Evolutionary conservation across 2,113 vertebrate genomes (phyloP).

Genomic region (Lichenostomus cassidix): DNA sequence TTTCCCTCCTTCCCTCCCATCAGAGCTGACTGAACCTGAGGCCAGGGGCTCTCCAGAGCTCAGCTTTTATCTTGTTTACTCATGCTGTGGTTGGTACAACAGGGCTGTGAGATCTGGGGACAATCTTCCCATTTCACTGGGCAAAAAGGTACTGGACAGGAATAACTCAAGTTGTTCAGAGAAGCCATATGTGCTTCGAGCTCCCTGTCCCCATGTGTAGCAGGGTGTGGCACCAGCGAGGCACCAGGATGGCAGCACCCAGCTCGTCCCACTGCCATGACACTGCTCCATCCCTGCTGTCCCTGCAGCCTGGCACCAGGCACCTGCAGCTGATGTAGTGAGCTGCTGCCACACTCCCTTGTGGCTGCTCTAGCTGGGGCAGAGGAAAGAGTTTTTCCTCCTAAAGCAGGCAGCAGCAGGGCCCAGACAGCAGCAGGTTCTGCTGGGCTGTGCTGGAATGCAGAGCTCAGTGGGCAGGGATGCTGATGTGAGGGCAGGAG

Average conservation of each 20-base stretch:
- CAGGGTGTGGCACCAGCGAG: background rate
- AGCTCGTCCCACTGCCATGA: fast-evolving
- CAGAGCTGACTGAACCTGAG: background rate
- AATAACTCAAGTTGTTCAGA: background rate
- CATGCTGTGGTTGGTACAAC: background rate
- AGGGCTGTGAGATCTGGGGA: background rate
- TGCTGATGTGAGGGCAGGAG: fast-evolving
- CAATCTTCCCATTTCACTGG: background rate
- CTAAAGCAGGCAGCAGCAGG: background rate
- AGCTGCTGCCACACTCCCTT: background rate
- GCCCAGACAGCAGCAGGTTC: background rate
- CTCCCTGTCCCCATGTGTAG: background rate
- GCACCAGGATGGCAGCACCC: background rate
- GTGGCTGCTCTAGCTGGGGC: background rate
- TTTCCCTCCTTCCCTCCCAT: background rate
- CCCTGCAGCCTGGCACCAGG: background rate
- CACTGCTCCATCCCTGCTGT: background rate
- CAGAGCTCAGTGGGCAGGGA: fast-evolving
- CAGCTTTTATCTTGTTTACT: background rate
- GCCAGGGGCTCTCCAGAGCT: background rate
- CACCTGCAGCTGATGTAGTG: background rate
- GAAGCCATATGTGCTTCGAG: fast-evolving
- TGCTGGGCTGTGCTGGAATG: background rate
- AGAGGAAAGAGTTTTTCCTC: background rate
- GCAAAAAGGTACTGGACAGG: background rate